A percentile compares a stretch with the other conserved stretches of the same genome.
Evolutionary conservation across 2,797 vertebrate species (phyloP).

Genomic region (Dermochelys coriacea): DNA sequence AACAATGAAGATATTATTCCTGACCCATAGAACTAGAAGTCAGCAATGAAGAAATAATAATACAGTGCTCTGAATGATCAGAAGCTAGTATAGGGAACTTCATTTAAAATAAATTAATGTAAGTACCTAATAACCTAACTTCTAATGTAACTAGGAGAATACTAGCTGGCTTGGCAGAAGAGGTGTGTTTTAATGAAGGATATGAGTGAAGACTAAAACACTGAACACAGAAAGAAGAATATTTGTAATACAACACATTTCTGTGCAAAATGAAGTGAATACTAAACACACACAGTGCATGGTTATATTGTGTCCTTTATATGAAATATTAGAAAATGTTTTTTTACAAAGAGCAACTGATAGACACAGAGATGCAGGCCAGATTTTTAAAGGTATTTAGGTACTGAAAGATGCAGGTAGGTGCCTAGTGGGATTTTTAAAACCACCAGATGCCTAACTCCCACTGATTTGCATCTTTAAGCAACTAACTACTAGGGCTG

Average conservation of each 20-base stretch:
- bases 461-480: not conserved
- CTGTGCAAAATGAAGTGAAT: not conserved
- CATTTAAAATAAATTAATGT: not conserved
- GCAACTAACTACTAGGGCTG: not conserved
- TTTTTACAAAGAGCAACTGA: not conserved
- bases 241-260: not conserved
- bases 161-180: not conserved
- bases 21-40: not conserved
- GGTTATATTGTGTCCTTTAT: not conserved
- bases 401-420: not conserved
- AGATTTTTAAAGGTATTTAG: not conserved
- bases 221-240: not conserved
- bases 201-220: not conserved
- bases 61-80: not conserved
- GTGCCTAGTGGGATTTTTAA: not conserved
- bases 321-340: not conserved
- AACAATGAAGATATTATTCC: not conserved
- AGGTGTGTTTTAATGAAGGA: not conserved
- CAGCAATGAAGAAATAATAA: slow-evolving; percentile 23
- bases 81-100: not conserved
- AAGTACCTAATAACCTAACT: not conserved
- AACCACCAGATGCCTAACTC: not conserved
- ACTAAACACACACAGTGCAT: not conserved
- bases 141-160: not conserved
- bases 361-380: not conserved